Base-by-base conservation (phyloP, 2,113 vertebrate genomes). In the Reinhardtius hippoglossoides region DNA sequence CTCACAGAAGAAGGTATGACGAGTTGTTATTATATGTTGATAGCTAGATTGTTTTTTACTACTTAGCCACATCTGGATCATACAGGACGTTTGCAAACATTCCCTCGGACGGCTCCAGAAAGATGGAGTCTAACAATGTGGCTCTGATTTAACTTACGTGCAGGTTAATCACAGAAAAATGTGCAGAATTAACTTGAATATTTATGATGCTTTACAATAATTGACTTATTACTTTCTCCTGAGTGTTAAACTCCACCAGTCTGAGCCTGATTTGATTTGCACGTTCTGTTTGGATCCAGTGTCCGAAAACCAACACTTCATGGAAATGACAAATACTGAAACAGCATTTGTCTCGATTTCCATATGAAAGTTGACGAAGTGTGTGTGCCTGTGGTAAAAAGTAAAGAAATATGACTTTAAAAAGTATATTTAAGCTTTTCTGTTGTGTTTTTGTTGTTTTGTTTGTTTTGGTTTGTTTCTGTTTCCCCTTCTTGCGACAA, bases 1-100 rank as follows among this genome's bases (percentile, higher is more conserved):
- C 84, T 91, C 61, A 91, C 87, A 44, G 87, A 75, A 23, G 82
- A 91, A 92, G 91, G 90, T 92, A 91, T 54, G 87, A 52, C 55
- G 70, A 75, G 65, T 70, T 15, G 71, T 65, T 9, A 83, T 81
- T 61, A 4, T 55, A 40, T 77, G 24, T 72, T 59, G 31, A 20
- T 81, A 80, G 80, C 18, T 82, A 81, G 78, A 81, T 77, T 44
- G 31, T 42, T 65, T 15, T 3, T 12, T 9, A n/a, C n/a, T 58
- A 12, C 15, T 21, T 12, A 76, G 37, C 21, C 57, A 67, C 44
- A 71, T 55, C 35, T 78, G 79, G 79, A 84, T 88, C 76, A 20
- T 2, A 20, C 50, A 20, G 21, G 3, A 0, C 24, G 31, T 79
- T 82, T 83, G 83, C 71, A 84, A 76, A 68, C 56, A 18, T 31